Conservation (phyloP, 1,140 invertebrate species). For the Drosophila grimshawi region DNA sequence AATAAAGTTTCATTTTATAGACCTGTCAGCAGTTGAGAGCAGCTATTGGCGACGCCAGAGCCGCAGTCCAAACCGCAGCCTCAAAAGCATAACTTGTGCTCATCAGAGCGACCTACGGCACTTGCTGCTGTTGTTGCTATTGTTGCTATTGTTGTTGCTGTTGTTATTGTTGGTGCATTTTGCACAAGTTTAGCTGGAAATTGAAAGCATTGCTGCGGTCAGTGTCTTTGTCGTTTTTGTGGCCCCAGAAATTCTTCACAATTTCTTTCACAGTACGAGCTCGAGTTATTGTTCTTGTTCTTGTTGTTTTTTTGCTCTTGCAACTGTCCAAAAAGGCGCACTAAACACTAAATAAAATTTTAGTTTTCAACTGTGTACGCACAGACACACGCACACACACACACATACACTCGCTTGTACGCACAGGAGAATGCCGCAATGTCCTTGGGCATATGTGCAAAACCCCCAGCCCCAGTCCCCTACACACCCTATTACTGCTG, state of each 20-base stretch:
- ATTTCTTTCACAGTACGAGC: slow-evolving; percentile 57
- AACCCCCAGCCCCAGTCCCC: slow-evolving; percentile 8
- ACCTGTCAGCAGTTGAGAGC: slow-evolving; percentile 72
- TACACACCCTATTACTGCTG: slow-evolving; percentile 8
- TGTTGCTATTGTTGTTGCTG: not conserved
- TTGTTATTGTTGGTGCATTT: slow-evolving; percentile 17
- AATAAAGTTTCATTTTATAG: slow-evolving; percentile 83
- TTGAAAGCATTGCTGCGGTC: slow-evolving; percentile 74
- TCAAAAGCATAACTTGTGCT: slow-evolving; percentile 75
- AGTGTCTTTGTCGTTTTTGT: slow-evolving; percentile 46
- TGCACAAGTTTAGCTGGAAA: slow-evolving; percentile 61
- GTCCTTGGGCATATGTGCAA: slow-evolving; percentile 69
- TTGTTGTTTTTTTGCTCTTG: slow-evolving; percentile 42
- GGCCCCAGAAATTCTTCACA: slow-evolving; percentile 62
- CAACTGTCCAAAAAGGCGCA: slow-evolving; percentile 77
- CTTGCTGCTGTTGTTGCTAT: not conserved
- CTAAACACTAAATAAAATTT: slow-evolving; percentile 84
- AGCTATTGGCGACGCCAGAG: slow-evolving; percentile 68
- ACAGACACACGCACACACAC: slow-evolving; percentile 19
- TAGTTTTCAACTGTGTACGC: slow-evolving; percentile 74
- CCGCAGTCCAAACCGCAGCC: slow-evolving; percentile 61
- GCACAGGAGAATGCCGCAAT: slow-evolving; percentile 54
- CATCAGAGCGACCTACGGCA: slow-evolving; percentile 51
- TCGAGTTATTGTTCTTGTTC: slow-evolving; percentile 9
- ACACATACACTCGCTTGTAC: slow-evolving; percentile 13